These are phyloP conservation scores for Orthosia gracilis DNA, from an alignment of 2,888 invertebrate species.

Conservation along the genomic window DNA sequence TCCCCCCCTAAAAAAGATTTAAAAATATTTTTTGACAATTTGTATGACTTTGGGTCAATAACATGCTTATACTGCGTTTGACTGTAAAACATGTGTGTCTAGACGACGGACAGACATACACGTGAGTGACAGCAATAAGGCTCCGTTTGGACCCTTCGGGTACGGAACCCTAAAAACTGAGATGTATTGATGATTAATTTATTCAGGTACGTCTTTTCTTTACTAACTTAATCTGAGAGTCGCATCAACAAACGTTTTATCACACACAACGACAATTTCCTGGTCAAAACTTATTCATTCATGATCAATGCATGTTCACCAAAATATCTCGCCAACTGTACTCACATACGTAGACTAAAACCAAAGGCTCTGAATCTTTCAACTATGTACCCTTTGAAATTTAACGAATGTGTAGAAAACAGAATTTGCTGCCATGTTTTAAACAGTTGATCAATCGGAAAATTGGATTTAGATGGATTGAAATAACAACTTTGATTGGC, in stretches of 20 bases:
- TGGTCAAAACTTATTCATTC: not conserved
- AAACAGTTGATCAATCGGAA: constrained; percentile 39
- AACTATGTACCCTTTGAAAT: constrained; percentile 39
- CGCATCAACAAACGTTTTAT: not conserved
- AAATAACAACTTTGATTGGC: constrained; percentile 30
- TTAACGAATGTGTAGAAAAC: constrained; percentile 28
- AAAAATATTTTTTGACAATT: too few species aligned
- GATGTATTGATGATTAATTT: too few species aligned
- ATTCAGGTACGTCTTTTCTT: not conserved
- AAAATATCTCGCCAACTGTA: constrained; percentile 12
- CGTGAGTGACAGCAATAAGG: too few species aligned
- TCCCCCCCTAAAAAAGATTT: too few species aligned
- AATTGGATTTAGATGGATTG: constrained; percentile 34
- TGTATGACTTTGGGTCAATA: too few species aligned
- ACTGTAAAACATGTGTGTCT: too few species aligned
- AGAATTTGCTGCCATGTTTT: constrained; percentile 31
- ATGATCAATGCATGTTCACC: not conserved
- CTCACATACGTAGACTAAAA: constrained; percentile 4
- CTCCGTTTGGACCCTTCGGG: too few species aligned
- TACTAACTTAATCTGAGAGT: not conserved
- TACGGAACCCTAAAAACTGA: too few species aligned
- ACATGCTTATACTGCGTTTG: too few species aligned
- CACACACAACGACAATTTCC: not conserved
- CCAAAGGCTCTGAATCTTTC: constrained; percentile 31
- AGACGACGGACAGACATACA: too few species aligned